Evolutionary conservation across 2,113 vertebrate species (phyloP).

Genomic region (Microtus ochrogaster): DNA sequence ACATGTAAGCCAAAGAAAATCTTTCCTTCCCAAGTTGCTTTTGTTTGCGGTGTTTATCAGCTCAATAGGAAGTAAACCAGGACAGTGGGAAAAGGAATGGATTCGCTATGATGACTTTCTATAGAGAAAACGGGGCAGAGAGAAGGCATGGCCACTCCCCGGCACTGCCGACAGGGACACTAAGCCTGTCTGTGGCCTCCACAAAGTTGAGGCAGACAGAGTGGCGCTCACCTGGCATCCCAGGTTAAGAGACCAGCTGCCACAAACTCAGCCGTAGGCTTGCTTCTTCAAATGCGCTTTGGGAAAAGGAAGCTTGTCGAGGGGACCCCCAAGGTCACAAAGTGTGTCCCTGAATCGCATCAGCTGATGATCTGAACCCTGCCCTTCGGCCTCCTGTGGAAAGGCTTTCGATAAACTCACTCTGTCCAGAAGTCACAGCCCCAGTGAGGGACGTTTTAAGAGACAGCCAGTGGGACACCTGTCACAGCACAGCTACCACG

Average conservation of each 20-base stretch:
- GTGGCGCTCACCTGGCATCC: background rate
- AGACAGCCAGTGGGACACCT: background rate
- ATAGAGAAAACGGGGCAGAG: background rate
- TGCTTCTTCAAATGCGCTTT: background rate
- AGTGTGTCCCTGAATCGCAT: slow-evolving; percentile 1
- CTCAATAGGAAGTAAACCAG: background rate
- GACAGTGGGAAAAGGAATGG: background rate
- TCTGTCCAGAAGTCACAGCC: slow-evolving; percentile 13
- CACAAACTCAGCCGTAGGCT: background rate
- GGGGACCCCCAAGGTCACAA: background rate
- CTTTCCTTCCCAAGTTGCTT: background rate
- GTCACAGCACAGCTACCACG: background rate
- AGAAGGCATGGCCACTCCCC: background rate
- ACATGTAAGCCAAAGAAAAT: background rate
- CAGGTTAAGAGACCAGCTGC: background rate
- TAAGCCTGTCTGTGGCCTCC: background rate
- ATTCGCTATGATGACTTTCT: background rate
- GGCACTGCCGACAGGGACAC: background rate
- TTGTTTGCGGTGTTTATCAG: background rate
- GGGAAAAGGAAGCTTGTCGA: background rate
- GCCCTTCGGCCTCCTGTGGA: background rate
- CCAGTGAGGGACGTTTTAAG: slow-evolving; percentile 8
- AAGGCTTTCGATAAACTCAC: slow-evolving; percentile 24
- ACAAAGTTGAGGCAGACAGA: background rate
- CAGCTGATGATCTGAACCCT: background rate